Conservation (phyloP, 2,797 vertebrate species). For the Artibeus jamaicensis region DNA sequence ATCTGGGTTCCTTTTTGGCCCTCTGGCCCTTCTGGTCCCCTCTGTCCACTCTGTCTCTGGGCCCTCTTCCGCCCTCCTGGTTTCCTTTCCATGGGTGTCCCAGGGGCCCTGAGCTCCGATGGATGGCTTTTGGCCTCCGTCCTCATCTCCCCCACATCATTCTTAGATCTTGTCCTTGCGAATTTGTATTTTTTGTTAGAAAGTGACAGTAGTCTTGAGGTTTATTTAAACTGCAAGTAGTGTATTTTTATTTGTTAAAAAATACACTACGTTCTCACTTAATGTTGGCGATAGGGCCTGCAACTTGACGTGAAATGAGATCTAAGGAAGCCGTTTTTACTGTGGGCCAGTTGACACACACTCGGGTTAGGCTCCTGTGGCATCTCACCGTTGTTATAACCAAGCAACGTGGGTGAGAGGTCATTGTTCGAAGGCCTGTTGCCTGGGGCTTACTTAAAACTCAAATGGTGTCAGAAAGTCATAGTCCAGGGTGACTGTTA, state of each 20-base stretch:
- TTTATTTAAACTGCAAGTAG: too few relatives aligned
- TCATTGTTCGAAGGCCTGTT: background rate
- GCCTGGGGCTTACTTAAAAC: background rate
- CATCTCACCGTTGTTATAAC: background rate
- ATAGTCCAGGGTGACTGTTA: background rate
- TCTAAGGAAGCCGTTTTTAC: background rate
- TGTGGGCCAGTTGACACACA: background rate
- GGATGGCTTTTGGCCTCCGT: accelerated
- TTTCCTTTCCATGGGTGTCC: background rate
- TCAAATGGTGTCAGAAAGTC: background rate
- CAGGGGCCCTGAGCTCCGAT: background rate
- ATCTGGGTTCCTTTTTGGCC: background rate
- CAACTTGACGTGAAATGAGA: background rate
- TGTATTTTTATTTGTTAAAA: too few relatives aligned
- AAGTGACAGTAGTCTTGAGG: background rate
- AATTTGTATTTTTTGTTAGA: background rate
- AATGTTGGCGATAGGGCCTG: background rate
- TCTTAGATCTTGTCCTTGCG: background rate
- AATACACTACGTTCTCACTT: background rate
- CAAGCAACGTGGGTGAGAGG: background rate
- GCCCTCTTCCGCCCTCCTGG: background rate
- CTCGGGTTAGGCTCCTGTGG: background rate
- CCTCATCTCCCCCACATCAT: too few relatives aligned
- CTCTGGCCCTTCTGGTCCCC: background rate
- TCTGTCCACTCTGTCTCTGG: background rate